phyloP scores from a whole-genome alignment of 2,797 vertebrate species.

The Sciurus vulgaris region DNA sequence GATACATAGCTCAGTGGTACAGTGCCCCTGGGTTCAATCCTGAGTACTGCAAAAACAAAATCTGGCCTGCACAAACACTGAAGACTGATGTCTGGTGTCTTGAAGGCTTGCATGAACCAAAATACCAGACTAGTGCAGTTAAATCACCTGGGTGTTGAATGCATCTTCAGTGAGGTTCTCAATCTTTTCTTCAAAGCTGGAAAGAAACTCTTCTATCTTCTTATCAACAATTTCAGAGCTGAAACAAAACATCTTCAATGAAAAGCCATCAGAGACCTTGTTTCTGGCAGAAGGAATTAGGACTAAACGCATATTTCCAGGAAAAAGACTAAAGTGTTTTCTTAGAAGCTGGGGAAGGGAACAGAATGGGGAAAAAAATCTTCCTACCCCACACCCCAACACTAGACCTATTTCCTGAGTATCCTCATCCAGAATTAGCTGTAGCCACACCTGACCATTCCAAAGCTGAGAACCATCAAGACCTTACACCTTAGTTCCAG shows the following conservation, averaged over 20 bases:
- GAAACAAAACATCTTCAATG: conserved; percentile 76
- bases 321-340: conserved; percentile 10
- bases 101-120: not conserved
- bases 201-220: conserved; percentile 96
- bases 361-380: not conserved
- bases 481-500: not conserved
- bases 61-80: not conserved
- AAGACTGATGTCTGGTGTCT: not conserved
- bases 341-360: not conserved
- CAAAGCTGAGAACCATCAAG: not conserved
- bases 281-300: not conserved
- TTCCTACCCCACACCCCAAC: not conserved
- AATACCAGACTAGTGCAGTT: not conserved
- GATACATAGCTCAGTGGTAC: too few relatives aligned
- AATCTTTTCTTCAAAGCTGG: conserved; percentile 92
- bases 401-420: not conserved
- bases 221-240: conserved; percentile 95
- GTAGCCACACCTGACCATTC: not conserved
- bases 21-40: too few relatives aligned
- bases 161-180: conserved; percentile 92
- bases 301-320: not conserved
- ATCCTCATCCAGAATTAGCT: not conserved
- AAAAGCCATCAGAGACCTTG: conserved; percentile 20
- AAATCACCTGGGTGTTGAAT: conserved; percentile 92
- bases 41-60: not conserved